Evolutionary conservation across 23 tunicate species (phyloP).

Genomic region (Phallusia fumigata): DNA sequence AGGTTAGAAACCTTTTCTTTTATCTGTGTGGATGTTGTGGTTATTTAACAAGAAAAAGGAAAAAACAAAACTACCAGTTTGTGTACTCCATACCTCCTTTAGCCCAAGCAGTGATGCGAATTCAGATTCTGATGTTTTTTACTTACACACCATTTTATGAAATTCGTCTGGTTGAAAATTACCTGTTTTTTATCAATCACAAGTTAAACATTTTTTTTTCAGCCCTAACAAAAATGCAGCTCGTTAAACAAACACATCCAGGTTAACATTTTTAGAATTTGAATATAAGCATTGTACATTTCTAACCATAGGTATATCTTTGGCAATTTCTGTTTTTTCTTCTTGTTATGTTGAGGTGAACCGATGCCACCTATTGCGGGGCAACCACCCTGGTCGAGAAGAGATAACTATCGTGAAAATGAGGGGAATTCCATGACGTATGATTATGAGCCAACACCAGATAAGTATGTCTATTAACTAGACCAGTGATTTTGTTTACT

Average conservation of each 20-base stretch:
- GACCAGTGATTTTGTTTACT: background rate
- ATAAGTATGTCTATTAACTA: background rate
- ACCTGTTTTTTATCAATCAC: no score
- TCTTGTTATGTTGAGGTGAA: background rate
- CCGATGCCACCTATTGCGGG: background rate
- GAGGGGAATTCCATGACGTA: background rate
- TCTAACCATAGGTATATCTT: background rate
- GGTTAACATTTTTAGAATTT: background rate
- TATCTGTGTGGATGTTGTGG: no score
- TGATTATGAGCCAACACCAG: constrained; percentile 1
- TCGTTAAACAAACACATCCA: background rate
- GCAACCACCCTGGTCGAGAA: constrained; percentile 32
- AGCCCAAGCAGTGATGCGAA: no score
- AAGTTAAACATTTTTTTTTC: background rate
- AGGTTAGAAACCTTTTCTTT: no score
- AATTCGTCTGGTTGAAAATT: no score
- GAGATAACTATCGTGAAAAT: background rate
- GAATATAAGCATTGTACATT: background rate
- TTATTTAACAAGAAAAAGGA: no score
- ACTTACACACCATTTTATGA: no score
- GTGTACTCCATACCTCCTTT: no score
- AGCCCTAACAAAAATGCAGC: background rate
- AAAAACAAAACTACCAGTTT: no score
- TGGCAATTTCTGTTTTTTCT: background rate
- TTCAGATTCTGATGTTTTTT: no score